These are phyloP conservation scores for Hestina assimilis DNA, from an alignment of 1,140 invertebrate species.

Conservation along the genomic window DNA sequence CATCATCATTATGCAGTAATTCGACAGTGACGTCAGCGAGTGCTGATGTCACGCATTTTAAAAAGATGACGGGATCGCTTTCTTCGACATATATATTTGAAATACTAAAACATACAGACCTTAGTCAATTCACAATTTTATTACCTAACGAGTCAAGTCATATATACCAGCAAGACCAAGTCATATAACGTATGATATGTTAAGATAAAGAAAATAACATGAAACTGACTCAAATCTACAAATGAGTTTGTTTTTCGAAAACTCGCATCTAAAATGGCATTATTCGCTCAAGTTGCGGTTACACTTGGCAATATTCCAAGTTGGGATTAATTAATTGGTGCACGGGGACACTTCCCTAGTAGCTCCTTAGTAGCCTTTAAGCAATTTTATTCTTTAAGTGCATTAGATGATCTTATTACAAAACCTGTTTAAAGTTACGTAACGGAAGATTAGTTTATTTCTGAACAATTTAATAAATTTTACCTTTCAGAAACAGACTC, in stretches of 20 bases:
- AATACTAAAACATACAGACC: too few relatives aligned
- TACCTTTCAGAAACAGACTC: background rate
- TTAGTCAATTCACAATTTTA: too few relatives aligned
- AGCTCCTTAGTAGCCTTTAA: conserved; percentile 26
- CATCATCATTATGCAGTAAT: too few relatives aligned
- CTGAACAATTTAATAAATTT: background rate
- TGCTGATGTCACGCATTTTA: too few relatives aligned
- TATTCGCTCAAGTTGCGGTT: conserved; percentile 29
- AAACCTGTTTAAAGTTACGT: background rate
- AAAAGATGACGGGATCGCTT: too few relatives aligned
- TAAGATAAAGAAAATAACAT: too few relatives aligned
- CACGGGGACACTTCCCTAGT: conserved; percentile 33
- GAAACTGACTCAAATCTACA: background rate
- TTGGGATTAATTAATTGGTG: conserved; percentile 43
- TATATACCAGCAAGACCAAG: too few relatives aligned
- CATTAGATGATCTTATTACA: conserved; percentile 11
- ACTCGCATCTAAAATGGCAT: conserved; percentile 28
- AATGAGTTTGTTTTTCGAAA: conserved; percentile 32
- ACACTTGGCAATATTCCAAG: conserved; percentile 36
- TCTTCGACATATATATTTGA: too few relatives aligned
- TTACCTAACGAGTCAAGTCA: too few relatives aligned
- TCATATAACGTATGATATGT: too few relatives aligned
- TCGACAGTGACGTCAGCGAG: too few relatives aligned
- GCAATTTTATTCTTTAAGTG: conserved; percentile 20
- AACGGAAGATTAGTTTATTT: background rate